These are phyloP conservation scores for Chauna torquata DNA, from an alignment of 2,113 vertebrate genomes.

Conservation along the genomic window DNA sequence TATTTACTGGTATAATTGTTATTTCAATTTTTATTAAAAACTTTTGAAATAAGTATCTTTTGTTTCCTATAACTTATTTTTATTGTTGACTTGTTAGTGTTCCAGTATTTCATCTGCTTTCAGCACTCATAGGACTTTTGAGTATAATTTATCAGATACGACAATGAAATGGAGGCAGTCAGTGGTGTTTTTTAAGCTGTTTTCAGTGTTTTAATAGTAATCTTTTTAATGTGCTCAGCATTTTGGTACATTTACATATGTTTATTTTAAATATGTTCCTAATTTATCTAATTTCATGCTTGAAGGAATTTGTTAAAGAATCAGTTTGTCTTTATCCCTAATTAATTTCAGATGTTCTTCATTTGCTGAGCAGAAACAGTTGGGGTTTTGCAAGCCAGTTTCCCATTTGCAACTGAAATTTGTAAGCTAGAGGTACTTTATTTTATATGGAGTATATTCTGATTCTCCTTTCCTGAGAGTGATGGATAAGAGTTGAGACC, in stretches of 20 bases:
- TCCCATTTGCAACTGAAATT: background rate
- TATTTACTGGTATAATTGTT: background rate
- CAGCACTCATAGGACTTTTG: background rate
- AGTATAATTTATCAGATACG: background rate
- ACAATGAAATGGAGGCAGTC: background rate
- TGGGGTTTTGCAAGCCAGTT: background rate
- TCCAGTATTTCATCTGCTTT: background rate
- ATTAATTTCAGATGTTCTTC: background rate
- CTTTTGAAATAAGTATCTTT: background rate
- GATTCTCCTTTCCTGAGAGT: background rate
- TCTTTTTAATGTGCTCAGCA: background rate
- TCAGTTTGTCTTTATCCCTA: background rate
- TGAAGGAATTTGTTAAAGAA: background rate
- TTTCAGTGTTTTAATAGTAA: background rate
- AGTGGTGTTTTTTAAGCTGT: background rate
- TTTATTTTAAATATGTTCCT: background rate
- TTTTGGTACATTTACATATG: background rate
- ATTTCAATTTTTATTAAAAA: constrained; percentile 39
- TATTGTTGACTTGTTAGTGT: background rate
- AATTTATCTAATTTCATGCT: background rate
- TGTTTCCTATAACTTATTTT: background rate
- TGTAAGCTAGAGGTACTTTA: background rate
- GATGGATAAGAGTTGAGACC: too few relatives aligned
- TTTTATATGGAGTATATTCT: background rate
- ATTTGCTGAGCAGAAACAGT: background rate